Conservation (phyloP, 2,888 invertebrate genomes). For the Drosophila atroscutellata region DNA sequence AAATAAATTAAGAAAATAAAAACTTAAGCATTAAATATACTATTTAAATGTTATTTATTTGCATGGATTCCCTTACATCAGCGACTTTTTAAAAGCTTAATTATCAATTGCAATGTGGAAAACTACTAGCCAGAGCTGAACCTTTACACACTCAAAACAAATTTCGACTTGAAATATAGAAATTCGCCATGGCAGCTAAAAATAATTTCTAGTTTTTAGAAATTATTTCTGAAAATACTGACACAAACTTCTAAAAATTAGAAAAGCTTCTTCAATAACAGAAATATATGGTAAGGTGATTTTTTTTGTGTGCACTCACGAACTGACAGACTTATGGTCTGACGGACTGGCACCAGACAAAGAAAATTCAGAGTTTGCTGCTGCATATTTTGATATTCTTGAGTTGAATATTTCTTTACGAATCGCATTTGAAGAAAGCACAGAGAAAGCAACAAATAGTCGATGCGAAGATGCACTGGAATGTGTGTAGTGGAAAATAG, state of each 20-base stretch:
- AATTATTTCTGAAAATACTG: background rate
- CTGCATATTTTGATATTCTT: conserved; percentile 57
- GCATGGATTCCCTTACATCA: background rate
- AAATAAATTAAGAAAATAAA: background rate
- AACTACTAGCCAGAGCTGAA: background rate
- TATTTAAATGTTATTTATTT: background rate
- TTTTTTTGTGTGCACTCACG: background rate
- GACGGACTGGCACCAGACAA: conserved; percentile 6
- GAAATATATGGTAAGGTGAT: no score
- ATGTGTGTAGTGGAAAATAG: conserved; percentile 49
- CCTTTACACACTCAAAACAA: background rate
- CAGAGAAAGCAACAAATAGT: conserved; percentile 34
- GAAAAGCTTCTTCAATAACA: background rate
- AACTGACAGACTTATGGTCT: conserved; percentile 17
- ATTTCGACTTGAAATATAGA: background rate
- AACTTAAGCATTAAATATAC: background rate
- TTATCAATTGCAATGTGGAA: background rate
- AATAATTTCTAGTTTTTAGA: background rate
- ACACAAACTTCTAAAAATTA: background rate
- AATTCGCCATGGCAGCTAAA: background rate
- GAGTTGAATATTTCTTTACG: conserved; percentile 56
- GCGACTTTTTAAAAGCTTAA: background rate
- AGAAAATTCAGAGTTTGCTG: conserved; percentile 11
- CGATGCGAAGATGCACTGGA: conserved; percentile 31
- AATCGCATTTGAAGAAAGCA: conserved; percentile 58